These are phyloP conservation scores for Camponotus fellah DNA, from an alignment of 2,888 invertebrate genomes.

Conservation along the genomic window DNA sequence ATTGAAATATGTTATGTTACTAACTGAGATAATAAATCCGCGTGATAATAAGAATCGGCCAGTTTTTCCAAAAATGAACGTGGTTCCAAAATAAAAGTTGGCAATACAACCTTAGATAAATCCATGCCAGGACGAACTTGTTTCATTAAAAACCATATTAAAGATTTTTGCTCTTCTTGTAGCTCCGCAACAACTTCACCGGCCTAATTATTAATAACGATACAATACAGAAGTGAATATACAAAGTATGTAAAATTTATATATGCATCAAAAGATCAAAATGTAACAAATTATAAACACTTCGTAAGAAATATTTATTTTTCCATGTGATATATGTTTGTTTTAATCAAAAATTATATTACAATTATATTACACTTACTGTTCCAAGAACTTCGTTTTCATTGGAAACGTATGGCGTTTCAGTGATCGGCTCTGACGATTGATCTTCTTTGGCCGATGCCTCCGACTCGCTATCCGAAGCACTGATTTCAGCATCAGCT, in stretches of 20 bases:
- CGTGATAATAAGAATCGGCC: slow-evolving; percentile 97
- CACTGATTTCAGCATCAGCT: slow-evolving; percentile 87
- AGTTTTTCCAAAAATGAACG: slow-evolving; percentile 97
- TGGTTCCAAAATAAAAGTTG: slow-evolving; percentile 97
- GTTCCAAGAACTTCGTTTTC: slow-evolving; percentile 87
- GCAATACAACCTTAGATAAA: slow-evolving; percentile 96
- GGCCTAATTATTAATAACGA: slow-evolving; percentile 86
- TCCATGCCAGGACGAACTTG: slow-evolving; percentile 99
- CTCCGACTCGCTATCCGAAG: slow-evolving; percentile 89
- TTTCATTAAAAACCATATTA: slow-evolving; percentile 97
- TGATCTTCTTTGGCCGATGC: slow-evolving; percentile 88
- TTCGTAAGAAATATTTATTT: not conserved
- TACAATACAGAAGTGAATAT: not conserved
- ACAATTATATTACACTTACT: slow-evolving; percentile 81
- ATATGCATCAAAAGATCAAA: slow-evolving; percentile 10
- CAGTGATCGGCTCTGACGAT: slow-evolving; percentile 82
- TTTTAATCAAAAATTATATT: slow-evolving; percentile 3
- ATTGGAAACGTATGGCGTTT: slow-evolving; percentile 86
- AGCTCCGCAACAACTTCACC: slow-evolving; percentile 96
- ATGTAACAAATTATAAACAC: slow-evolving; percentile 1
- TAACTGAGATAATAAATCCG: slow-evolving; percentile 94
- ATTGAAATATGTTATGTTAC: slow-evolving; percentile 72
- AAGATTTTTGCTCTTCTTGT: slow-evolving; percentile 97
- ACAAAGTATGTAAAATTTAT: not conserved
- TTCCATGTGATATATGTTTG: not conserved